Conservation (phyloP, 1,140 invertebrate genomes). For the Solen grandis region DNA sequence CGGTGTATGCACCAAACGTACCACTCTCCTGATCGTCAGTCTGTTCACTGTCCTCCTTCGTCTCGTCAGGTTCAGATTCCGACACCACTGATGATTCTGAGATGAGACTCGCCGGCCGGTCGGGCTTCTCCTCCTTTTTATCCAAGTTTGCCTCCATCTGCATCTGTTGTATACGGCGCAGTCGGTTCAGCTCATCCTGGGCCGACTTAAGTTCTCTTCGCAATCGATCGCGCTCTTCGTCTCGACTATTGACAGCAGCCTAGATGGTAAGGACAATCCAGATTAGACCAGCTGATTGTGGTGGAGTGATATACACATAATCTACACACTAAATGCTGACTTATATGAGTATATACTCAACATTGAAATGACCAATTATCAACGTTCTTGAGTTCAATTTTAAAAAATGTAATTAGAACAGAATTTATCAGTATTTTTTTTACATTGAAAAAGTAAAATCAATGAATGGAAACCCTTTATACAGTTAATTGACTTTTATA, state of each 20-base stretch:
- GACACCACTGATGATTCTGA: slow-evolving; percentile 64
- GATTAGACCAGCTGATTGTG: neutral
- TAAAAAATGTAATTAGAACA: neutral
- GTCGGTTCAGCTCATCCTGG: slow-evolving; percentile 86
- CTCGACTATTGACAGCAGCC: slow-evolving; percentile 87
- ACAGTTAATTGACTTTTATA: too few relatives aligned
- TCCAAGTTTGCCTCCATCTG: slow-evolving; percentile 52
- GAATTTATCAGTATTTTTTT: neutral
- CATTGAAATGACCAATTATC: neutral
- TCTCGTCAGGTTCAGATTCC: slow-evolving; percentile 41
- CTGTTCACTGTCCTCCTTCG: slow-evolving; percentile 38
- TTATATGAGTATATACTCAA: neutral
- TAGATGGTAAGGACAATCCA: slow-evolving; percentile 70
- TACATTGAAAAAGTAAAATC: neutral
- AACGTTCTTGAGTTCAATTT: neutral
- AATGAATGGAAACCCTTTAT: too few relatives aligned
- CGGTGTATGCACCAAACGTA: neutral
- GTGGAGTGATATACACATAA: neutral
- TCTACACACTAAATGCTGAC: neutral
- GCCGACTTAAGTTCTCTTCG: slow-evolving; percentile 87
- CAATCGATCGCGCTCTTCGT: slow-evolving; percentile 88
- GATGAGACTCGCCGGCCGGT: slow-evolving; percentile 65
- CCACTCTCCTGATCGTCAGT: slow-evolving; percentile 36
- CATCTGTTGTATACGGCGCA: slow-evolving; percentile 73
- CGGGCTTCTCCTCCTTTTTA: slow-evolving; percentile 21